Percentiles rank a stretch among this genome's conserved stretches.
Conservation (phyloP, 2,888 invertebrate genomes). For the Phalangium opilio region DNA sequence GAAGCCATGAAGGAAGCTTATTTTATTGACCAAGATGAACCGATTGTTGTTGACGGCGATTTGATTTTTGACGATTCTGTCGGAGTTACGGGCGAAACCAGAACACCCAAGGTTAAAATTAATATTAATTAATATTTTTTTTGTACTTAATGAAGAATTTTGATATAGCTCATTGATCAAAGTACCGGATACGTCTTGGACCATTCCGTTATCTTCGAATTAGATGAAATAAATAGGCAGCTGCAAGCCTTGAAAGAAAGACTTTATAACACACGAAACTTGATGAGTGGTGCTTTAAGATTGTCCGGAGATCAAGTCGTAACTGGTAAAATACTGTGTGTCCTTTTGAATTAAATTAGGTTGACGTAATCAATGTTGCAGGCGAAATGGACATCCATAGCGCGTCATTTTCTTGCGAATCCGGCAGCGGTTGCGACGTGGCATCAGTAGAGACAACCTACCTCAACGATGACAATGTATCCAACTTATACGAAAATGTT, state of each 20-base stretch:
- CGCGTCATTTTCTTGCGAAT: constrained; percentile 9
- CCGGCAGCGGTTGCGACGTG: constrained; percentile 7
- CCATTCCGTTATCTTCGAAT: constrained; percentile 3
- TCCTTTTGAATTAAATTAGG: too few relatives aligned
- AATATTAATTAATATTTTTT: too few relatives aligned
- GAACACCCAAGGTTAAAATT: constrained; percentile 8
- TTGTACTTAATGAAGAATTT: neutral
- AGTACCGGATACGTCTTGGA: constrained; percentile 8
- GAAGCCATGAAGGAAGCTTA: constrained; percentile 4
- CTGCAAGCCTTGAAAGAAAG: constrained; percentile 2
- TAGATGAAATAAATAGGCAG: neutral
- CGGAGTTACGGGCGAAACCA: constrained; percentile 1
- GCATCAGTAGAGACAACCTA: constrained; percentile 5
- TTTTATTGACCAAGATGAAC: constrained; percentile 11
- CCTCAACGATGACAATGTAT: constrained; percentile 12
- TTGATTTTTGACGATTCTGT: constrained; percentile 10
- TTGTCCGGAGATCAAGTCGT: constrained; percentile 9
- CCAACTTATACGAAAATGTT: constrained; percentile 8
- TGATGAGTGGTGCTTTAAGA: constrained; percentile 4
- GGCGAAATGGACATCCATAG: constrained; percentile 10
- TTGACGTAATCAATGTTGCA: constrained; percentile 3
- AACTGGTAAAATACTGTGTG: too few relatives aligned
- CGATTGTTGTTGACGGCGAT: constrained; percentile 12
- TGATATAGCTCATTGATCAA: constrained; percentile 5
- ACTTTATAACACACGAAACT: constrained; percentile 1